Evolutionary conservation across 2,797 vertebrate genomes (phyloP).

Genomic region (Propithecus deckenii): DNA sequence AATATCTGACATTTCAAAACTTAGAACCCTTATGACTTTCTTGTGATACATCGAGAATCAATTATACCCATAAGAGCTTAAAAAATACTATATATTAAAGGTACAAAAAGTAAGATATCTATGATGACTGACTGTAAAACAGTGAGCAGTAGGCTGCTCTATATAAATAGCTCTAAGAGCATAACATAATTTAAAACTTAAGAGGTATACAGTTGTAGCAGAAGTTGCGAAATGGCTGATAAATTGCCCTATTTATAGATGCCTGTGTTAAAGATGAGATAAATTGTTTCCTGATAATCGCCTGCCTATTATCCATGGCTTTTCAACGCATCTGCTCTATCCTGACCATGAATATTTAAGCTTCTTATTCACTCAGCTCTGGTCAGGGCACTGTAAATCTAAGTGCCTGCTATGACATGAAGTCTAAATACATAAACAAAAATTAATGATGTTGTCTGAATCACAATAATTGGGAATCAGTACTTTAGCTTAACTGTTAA

Average conservation of each 20-base stretch:
- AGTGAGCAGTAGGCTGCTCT: neutral
- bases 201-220: neutral
- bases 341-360: neutral
- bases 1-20: neutral
- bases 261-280: conserved; percentile 19
- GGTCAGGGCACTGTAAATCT: neutral
- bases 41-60: neutral
- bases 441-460: conserved; percentile 4
- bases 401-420: neutral
- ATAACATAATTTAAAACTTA: conserved; percentile 62
- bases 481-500: conserved; percentile 36
- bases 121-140: conserved; percentile 29
- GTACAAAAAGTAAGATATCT: conserved; percentile 32
- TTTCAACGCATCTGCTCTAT: neutral
- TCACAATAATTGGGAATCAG: conserved; percentile 41
- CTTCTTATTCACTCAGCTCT: neutral
- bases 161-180: conserved; percentile 64
- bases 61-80: neutral
- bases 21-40: neutral
- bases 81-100: conserved; percentile 25
- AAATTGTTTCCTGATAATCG: conserved; percentile 38
- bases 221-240: conserved; percentile 41
- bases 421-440: neutral
- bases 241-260: conserved; percentile 54
- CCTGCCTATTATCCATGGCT: neutral